These are phyloP conservation scores for Lemur catta DNA, from an alignment of 2,797 vertebrate species.

Conservation along the genomic window DNA sequence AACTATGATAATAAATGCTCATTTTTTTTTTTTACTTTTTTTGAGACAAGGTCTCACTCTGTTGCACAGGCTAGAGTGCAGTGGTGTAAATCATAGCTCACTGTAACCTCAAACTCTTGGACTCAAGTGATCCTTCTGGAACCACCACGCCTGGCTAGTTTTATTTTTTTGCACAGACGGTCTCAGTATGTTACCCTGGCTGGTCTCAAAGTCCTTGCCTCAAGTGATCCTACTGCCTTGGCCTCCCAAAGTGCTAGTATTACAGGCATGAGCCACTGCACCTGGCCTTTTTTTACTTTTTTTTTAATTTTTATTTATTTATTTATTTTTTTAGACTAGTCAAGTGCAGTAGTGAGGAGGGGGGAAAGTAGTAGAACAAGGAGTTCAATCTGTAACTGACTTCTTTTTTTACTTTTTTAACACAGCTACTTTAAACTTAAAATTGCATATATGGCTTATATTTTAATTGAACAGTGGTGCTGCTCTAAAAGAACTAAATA, in stretches of 20 bases:
- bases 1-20: not conserved
- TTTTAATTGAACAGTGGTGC: not conserved
- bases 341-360: no score
- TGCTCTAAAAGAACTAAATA: not conserved
- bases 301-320: no score
- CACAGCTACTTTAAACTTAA: not conserved
- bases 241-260: not conserved
- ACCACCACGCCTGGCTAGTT: not conserved
- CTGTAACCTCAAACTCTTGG: not conserved
- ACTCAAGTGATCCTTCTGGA: not conserved
- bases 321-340: no score
- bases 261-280: not conserved
- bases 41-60: not conserved
- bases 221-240: not conserved
- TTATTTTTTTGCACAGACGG: not conserved
- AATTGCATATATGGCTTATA: not conserved
- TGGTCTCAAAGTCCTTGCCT: not conserved
- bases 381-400: no score
- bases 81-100: not conserved
- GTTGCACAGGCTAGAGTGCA: not conserved
- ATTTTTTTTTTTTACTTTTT: not conserved
- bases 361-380: no score
- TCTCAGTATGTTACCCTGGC: not conserved
- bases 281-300: not conserved
- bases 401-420: not conserved